Base-by-base conservation (phyloP, 2,797 vertebrate genomes). In the Taeniopygia guttata region DNA sequence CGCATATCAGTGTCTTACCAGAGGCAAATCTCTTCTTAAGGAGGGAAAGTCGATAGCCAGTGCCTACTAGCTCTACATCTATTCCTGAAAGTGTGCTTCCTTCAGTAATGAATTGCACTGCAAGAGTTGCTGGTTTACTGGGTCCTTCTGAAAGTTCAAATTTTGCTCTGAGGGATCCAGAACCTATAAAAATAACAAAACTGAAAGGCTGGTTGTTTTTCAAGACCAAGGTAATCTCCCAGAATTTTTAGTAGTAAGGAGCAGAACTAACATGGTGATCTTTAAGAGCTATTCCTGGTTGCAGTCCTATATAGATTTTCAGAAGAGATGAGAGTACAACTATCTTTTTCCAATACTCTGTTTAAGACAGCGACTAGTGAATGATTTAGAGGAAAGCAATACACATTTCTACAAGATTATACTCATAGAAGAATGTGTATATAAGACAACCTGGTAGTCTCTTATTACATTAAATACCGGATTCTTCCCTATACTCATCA, bases 11-110 rank as follows among this genome's bases (percentile, higher is more conserved):
- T 29, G 23, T 74, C 98, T 97, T 97, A 99, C 99, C 99, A 97
- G 99, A 99, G 93, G 98, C 98, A 97, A 99, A 99, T 89, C 99
- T 98, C 97, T 99, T 99, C 96, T 99, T 99, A 93, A 98, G 98
- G 91, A 99, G 98, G 25, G 99, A 99, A 52, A 99, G 98, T 49
- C 99, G 97, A 96, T 99, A 99, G 75, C 99, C 99, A 29, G 98
- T 91, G 66, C 99, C 99, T 73, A 98, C 98, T 2, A 99, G 98
- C 93, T 99, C 99, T 94, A 99, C 97, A 62, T 99, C 99, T 55
- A 98, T 98, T 68, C 99, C 99, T 74, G 99, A 99, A 94, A 99
- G 98, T 16, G 99, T 99, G 94, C 97, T 98, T 49, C 99, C 98
- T 94, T 99, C 99, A 14, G 97, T 99, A 89, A 99, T 98, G 88